These are phyloP conservation scores for Cheilosia variabilis DNA, from an alignment of 2,888 invertebrate species.

Conservation along the genomic window DNA sequence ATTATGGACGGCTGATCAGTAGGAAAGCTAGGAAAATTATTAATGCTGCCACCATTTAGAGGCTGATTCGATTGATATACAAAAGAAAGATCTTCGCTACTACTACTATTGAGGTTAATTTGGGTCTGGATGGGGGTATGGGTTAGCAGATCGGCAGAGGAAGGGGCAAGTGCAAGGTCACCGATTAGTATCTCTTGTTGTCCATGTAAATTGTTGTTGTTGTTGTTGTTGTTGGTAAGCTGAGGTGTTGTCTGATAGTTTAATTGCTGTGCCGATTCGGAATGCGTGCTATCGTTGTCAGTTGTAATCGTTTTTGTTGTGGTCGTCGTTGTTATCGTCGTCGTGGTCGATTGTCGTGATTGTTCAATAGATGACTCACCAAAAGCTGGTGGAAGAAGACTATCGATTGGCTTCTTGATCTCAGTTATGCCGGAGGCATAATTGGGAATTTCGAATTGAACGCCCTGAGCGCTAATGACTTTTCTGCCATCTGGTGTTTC, in stretches of 20 bases:
- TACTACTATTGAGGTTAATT: conserved; percentile 39
- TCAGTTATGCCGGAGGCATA: conserved; percentile 84
- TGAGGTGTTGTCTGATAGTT: conserved; percentile 47
- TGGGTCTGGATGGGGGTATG: conserved; percentile 9
- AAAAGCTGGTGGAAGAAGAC: conserved; percentile 83
- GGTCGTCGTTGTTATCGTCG: conserved; percentile 30
- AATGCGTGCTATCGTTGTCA: conserved; percentile 53
- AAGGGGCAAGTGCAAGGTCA: conserved; percentile 59
- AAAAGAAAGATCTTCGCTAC: conserved; percentile 25
- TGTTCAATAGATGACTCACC: conserved; percentile 80
- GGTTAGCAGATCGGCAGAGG: conserved; percentile 50
- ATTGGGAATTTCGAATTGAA: conserved; percentile 83
- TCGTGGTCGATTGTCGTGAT: conserved; percentile 33
- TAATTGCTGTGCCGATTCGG: conserved; percentile 56
- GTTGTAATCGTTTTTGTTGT: conserved; percentile 6
- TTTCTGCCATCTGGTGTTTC: conserved; percentile 82
- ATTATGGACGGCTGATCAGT: conserved; percentile 77
- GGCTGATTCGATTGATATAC: conserved; percentile 41
- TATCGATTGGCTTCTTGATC: conserved; percentile 81
- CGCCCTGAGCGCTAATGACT: conserved; percentile 81
- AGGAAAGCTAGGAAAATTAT: conserved; percentile 78
- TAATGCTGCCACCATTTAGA: conserved; percentile 76
- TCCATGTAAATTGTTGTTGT: conserved; percentile 54
- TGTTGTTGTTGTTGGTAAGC: conserved; percentile 50
- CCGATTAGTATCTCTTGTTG: conserved; percentile 54